These are phyloP conservation scores for Brotogeris chrysoptera DNA, from an alignment of 2,797 vertebrate species.

Conservation along the genomic window DNA sequence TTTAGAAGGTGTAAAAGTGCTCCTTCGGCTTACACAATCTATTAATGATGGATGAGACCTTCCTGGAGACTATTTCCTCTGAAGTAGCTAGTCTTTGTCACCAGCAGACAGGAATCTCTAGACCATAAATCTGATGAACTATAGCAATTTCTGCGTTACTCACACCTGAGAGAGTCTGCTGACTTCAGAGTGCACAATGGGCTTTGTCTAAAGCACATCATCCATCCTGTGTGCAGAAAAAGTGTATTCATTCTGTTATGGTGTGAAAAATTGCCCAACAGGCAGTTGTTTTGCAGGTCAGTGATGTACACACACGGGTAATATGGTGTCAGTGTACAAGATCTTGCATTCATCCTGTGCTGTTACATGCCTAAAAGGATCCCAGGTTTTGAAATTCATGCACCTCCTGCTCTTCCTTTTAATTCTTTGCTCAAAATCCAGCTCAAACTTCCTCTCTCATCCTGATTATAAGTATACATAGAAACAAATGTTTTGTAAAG, in stretches of 20 bases:
- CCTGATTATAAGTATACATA: slow-evolving; percentile 48
- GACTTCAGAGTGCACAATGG: background rate
- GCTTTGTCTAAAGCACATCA: background rate
- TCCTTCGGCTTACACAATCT: background rate
- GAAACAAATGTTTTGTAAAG: slow-evolving; percentile 60
- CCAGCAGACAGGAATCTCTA: background rate
- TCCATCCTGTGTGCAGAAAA: background rate
- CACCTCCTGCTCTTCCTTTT: slow-evolving; percentile 37
- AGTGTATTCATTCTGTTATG: background rate
- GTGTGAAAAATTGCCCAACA: background rate
- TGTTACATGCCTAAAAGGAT: background rate
- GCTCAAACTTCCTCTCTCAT: slow-evolving; percentile 59
- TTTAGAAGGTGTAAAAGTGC: background rate
- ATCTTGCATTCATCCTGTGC: background rate
- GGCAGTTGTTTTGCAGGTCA: background rate
- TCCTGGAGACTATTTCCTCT: background rate
- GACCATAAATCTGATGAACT: background rate
- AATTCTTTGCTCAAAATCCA: slow-evolving; percentile 31
- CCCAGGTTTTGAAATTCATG: background rate
- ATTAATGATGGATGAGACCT: background rate
- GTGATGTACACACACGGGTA: background rate
- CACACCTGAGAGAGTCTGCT: background rate
- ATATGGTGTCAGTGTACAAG: background rate
- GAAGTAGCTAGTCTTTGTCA: background rate
- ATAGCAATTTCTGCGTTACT: background rate